Evolutionary conservation across 2,113 vertebrate genomes (phyloP).

Genomic region (Podilymbus podiceps): DNA sequence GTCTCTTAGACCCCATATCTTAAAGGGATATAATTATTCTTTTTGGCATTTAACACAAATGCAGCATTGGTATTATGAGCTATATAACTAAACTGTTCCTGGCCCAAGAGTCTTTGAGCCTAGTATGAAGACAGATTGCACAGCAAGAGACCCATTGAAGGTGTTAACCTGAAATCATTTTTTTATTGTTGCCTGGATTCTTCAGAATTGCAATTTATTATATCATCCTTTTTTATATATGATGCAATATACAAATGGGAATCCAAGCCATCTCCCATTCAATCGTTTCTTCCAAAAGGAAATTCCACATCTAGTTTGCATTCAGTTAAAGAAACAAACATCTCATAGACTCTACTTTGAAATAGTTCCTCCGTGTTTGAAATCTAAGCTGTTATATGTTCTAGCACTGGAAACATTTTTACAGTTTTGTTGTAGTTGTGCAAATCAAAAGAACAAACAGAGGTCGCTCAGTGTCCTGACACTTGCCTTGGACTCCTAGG

Average conservation of each 20-base stretch:
- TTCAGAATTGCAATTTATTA: background rate
- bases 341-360: background rate
- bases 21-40: background rate
- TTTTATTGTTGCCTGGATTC: background rate
- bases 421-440: background rate
- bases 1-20: background rate
- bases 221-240: slow-evolving; percentile 28
- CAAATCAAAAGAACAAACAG: background rate
- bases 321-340: slow-evolving; percentile 58
- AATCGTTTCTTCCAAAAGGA: slow-evolving; percentile 14
- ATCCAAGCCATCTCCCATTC: slow-evolving; percentile 31
- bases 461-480: background rate
- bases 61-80: background rate
- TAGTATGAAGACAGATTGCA: background rate
- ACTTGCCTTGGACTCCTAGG: background rate
- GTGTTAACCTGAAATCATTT: background rate
- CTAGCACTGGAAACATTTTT: background rate
- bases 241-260: slow-evolving; percentile 22
- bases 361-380: slow-evolving; percentile 20
- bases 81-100: background rate
- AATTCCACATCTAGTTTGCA: slow-evolving; percentile 57
- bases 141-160: background rate
- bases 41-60: background rate
- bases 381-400: slow-evolving; percentile 6
- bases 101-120: background rate